Evolutionary conservation across 2,888 invertebrate species (phyloP), one percentile per base, ranked within the genome.

Genomic region (Callyntrura sp.): DNA sequence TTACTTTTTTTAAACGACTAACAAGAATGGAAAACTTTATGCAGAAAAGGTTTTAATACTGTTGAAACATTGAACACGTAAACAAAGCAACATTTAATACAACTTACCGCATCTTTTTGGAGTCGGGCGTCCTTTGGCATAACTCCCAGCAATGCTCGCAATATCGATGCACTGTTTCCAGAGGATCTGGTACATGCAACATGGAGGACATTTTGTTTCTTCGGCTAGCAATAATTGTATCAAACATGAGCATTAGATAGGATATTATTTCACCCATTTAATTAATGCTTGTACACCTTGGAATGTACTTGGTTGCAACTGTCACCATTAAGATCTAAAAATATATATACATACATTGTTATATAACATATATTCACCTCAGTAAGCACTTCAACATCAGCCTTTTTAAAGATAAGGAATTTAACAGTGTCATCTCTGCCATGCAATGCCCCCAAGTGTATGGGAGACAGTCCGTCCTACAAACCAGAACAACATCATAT

Each of bases 391-490:
- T 97, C 97, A 17, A 98, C 97, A 95, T 99, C 99, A 11, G 99
- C 98, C 94, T 97, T 96, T 94, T 98, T 98, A 85, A 97, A 96
- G 86, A 99, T 95, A 68, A 99, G 95, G 83, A 98, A 95, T 94
- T 91, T 85, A 17, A 93, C 85, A 9, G 93, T 93, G 76, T 93
- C 93, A 91, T 98, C 97, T 96, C 99, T 98, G 23, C 99, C 99
- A 94, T 98, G 99, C 94, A 98, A 98, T 0, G 99, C 99, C 0
- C 99, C 99, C 79, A 99, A 98, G 94, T 99, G 99, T 11, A 99
- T 96, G 0, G 99, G 98, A 6, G 99, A 99, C 70, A 99, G 96
- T 5, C 99, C 99, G 95, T 99, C 99, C 99, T 99, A 12, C 0
- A 9, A 45, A 43, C 5, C 11, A 25, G 23, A 70, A 70, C 14